Evolutionary conservation across 2,797 vertebrate species (phyloP).

Genomic region (Phoxinus dragarum): DNA sequence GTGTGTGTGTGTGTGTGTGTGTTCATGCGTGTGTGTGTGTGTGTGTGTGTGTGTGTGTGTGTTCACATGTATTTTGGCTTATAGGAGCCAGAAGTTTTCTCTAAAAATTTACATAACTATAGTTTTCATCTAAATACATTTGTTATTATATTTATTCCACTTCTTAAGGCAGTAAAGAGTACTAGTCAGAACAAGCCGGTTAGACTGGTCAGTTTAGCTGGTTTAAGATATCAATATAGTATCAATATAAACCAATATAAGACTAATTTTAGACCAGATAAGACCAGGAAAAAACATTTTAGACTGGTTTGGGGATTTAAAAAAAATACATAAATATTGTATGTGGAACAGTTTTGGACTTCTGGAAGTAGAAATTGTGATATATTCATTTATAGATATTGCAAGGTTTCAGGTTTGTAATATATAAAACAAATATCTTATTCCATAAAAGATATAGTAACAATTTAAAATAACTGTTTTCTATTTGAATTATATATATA

Average conservation of each 20-base stretch:
- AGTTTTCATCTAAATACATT: neutral
- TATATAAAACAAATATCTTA: neutral
- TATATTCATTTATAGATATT: neutral
- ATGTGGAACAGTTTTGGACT: neutral
- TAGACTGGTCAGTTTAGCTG: neutral
- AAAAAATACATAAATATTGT: neutral
- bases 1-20: slow-evolving; percentile 19
- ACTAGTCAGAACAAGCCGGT: neutral
- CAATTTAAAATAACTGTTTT: neutral
- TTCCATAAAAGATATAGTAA: neutral
- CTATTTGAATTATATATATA: neutral
- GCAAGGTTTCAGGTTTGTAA: neutral
- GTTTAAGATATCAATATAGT: neutral
- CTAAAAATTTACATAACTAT: neutral
- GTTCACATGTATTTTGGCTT: neutral
- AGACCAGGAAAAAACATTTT: neutral
- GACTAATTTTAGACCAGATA: neutral
- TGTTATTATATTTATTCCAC: neutral
- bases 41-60: slow-evolving; percentile 32
- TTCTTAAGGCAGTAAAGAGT: neutral
- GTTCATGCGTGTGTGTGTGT: slow-evolving; percentile 19
- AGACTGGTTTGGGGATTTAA: neutral
- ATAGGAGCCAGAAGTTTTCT: neutral
- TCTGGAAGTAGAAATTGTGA: neutral
- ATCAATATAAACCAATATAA: neutral